A percentile compares a stretch with the other conserved stretches of the same genome.
These are phyloP conservation scores for Prosopocoilus inquinatus DNA, from an alignment of 2,888 invertebrate genomes.

Conservation along the genomic window DNA sequence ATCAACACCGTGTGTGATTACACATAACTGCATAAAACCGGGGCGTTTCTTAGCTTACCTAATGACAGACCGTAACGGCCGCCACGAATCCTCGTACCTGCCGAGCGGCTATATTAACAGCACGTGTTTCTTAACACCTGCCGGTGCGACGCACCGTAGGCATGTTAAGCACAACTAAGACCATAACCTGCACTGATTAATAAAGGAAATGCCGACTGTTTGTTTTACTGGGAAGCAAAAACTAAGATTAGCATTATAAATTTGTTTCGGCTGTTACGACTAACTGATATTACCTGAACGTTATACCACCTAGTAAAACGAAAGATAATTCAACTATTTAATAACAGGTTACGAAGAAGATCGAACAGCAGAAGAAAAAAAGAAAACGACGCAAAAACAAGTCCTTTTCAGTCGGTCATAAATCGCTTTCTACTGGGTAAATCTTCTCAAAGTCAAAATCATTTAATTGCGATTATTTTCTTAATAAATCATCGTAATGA, in stretches of 20 bases:
- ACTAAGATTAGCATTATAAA: slow-evolving; percentile 26
- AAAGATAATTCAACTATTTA: no score
- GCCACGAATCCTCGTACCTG: slow-evolving; percentile 18
- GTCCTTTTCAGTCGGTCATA: no score
- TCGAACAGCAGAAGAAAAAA: no score
- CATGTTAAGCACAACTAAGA: slow-evolving; percentile 14
- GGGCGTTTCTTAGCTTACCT: slow-evolving; percentile 41
- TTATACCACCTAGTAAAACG: no score
- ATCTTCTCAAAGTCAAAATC: no score
- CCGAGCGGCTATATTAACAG: slow-evolving; percentile 5
- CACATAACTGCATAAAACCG: slow-evolving; percentile 40
- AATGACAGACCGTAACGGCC: slow-evolving; percentile 39
- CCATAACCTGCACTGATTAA: slow-evolving; percentile 23
- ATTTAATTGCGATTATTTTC: no score
- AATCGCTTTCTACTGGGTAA: no score
- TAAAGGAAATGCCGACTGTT: slow-evolving; percentile 27
- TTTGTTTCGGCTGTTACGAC: slow-evolving; percentile 22
- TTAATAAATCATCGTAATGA: no score
- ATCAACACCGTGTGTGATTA: slow-evolving; percentile 40
- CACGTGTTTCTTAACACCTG: slow-evolving; percentile 6
- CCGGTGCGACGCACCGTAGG: slow-evolving; percentile 12
- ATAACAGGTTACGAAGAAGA: no score
- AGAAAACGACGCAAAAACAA: no score
- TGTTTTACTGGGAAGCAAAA: slow-evolving; percentile 23
- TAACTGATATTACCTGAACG: no score